Base-by-base conservation (phyloP, 2,888 invertebrate genomes). In the Mythimna vitellina region DNA sequence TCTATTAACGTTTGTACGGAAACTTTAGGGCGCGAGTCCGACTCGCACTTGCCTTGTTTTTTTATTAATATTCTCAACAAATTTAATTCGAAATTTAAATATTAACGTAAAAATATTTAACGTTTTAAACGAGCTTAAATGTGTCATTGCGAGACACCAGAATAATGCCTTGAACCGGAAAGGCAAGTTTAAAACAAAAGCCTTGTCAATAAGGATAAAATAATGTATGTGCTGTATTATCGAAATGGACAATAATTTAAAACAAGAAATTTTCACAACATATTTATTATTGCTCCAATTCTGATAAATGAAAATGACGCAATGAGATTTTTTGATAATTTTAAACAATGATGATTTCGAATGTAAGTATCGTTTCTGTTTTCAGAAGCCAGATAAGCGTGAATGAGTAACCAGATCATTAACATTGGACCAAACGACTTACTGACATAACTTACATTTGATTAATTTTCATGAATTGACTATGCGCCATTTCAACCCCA, bases 201-300 rank as follows among this genome's bases (percentile, higher is more conserved):
- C 78, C 63, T 38, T 74, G 78, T 78, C 82, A 74, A 78, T 78
- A 63, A 32, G 49, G 71, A 72, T 82, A n/a, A 70, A 67, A 38
- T 32, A 64, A 80, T 73, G 20, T 49, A 72, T 67, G 46, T 64
- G 25, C 29, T 49, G 17, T 49, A n/a, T 32, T 63, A 57, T 42
- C 32, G 25, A 65, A 68, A 77, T 38, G 12, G 5, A 56, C 32
- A 61, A 42, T 66, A 63, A 64, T 42, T 49, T 35, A 12, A 70
- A 60, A 60, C 10, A 78, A 61, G n/a, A 54, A 25, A 46, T 29
- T 63, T 77, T 53, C 32, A 25, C 14, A 35, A 0, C 32, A 12
- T 29, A n/a, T 20, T 20, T 25, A 12, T 58, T 67, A 25, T 60
- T 51, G 12, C 17, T 32, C 20, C 12, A 25, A 9, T 61, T 29